Evolutionary conservation across 2,113 vertebrate species (phyloP), one percentile per base, ranked within the genome.

Genomic region (Caloenas nicobarica): DNA sequence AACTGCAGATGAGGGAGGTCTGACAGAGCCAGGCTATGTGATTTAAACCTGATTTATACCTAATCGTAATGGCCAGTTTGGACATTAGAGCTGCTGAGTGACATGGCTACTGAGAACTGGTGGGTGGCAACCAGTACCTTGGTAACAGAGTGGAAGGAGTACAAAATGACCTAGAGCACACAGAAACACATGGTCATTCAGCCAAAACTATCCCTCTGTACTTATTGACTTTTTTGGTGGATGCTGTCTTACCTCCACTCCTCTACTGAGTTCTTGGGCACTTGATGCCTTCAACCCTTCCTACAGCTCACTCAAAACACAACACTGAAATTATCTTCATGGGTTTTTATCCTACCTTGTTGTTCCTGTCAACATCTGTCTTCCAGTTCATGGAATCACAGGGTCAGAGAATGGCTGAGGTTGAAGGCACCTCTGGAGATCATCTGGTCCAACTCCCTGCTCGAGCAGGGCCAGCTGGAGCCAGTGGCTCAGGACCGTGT

Each of bases 181-280:
- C 8, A 69, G 64, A 66, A 82, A 7, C 29, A 70, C 51, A 44
- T 21, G 69, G 50, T 6, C 26, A 58, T 50, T 50, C 51, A 61
- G 16, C 2, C 34, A 46, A 51, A 87, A 50, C 6, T 1, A 2
- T 8, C 15, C 8, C 7, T 34, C 24, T n/a, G 1, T 21, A 19
- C 40, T 73, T 62, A 70, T 0, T 64, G 21, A 33, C 25, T 54
- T 50, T 26, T 85, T 70, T 38, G 65, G 54, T 57, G 25, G 44
- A 54, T 70, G 11, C 22, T 31, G 1, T 42, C 18, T 34, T 46
- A 26, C 7, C 28, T 58, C 18, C 18, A 18, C 8, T 61, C 23
- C 56, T 72, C 1, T 70, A 6, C 23, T 8, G 46, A 78, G 13
- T 5, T 81, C 25, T 23, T 73, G 42, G 18, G 16, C 12, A 74